These are phyloP conservation scores for Cryptotermes secundus DNA, from an alignment of 1,140 invertebrate genomes.

Conservation along the genomic window DNA sequence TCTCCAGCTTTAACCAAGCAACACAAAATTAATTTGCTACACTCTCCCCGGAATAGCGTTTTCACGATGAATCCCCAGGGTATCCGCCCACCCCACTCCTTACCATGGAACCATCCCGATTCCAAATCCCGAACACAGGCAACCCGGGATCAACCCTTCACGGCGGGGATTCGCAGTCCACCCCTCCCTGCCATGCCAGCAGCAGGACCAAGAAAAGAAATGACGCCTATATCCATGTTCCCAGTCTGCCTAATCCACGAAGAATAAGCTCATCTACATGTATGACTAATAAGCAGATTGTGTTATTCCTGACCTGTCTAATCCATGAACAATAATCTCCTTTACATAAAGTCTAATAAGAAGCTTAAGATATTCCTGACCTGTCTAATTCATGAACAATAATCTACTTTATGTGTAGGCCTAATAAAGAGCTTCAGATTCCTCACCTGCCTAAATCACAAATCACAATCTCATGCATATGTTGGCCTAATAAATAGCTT, in stretches of 20 bases:
- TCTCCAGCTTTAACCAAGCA: background rate
- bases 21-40: constrained; percentile 13
- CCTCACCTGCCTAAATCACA: no score
- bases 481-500: no score
- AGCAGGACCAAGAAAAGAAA: background rate
- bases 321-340: no score
- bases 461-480: no score
- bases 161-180: background rate
- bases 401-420: no score
- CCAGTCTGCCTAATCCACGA: no score
- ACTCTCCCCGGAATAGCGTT: background rate
- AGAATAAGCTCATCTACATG: background rate
- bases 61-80: constrained; percentile 6
- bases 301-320: no score
- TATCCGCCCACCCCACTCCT: background rate
- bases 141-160: background rate
- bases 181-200: background rate
- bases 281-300: no score
- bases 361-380: no score
- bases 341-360: no score
- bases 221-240: background rate
- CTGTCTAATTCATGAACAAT: no score
- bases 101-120: background rate
- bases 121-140: constrained; percentile 6
- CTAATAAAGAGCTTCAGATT: no score